Percentiles rank a stretch among this genome's conserved stretches.
Evolutionary conservation across 2,113 vertebrate species (phyloP).

Genomic region (Spea multiplicata): DNA sequence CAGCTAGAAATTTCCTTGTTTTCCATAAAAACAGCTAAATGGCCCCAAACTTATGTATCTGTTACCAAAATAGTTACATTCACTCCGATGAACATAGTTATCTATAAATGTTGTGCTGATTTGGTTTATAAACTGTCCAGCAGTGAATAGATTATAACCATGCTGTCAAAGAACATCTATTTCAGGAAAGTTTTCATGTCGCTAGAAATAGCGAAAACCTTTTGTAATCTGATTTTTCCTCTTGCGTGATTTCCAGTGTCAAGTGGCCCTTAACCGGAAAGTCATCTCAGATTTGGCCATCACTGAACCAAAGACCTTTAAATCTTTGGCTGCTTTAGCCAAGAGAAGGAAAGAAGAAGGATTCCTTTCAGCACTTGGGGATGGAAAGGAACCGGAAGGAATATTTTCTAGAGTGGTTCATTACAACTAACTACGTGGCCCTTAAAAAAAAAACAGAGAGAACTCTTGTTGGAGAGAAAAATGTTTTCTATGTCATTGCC

Average conservation of each 20-base stretch:
- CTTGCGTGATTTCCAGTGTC: constrained; percentile 65
- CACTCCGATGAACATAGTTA: no score
- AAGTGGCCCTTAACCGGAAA: constrained; percentile 87
- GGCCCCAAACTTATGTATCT: no score
- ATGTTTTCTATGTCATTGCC: background rate
- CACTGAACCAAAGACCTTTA: constrained; percentile 89
- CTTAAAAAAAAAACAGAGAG: background rate
- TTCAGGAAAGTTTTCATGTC: no score
- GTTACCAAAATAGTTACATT: no score
- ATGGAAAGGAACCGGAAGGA: constrained; percentile 81
- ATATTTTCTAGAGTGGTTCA: constrained; percentile 83
- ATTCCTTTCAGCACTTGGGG: constrained; percentile 77
- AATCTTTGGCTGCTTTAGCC: constrained; percentile 80
- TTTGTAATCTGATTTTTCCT: background rate
- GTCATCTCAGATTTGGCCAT: constrained; percentile 83
- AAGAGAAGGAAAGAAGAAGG: constrained; percentile 82
- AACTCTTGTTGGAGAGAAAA: background rate
- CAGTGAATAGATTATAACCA: no score
- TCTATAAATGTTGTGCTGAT: no score
- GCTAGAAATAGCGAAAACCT: no score
- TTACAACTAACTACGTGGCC: constrained; percentile 55
- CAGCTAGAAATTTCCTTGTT: no score
- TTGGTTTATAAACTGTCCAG: no score
- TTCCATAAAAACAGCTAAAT: no score
- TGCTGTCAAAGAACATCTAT: no score